phyloP scores from a whole-genome alignment of 1,140 invertebrate genomes.

The Lepidurus apus region DNA sequence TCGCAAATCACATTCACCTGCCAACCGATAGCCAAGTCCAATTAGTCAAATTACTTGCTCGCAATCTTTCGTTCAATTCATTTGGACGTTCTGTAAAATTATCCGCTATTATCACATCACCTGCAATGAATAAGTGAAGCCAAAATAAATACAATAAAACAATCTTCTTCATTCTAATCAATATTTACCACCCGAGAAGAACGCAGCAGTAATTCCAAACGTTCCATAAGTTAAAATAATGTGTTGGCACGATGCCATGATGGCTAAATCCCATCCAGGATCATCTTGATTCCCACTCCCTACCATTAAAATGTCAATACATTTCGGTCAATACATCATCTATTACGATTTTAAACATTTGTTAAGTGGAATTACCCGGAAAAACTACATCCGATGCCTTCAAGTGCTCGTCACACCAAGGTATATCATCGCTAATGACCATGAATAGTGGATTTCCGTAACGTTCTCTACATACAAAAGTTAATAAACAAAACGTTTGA shows the following conservation, averaged over 20 bases:
- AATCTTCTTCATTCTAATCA: neutral
- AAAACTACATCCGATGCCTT: neutral
- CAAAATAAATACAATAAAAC: too few species aligned
- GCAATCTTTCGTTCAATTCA: neutral
- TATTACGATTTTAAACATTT: neutral
- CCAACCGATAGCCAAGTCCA: neutral
- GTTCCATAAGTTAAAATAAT: neutral
- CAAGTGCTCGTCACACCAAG: neutral
- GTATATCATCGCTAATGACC: neutral
- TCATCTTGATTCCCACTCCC: neutral
- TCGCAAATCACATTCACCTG: too few species aligned
- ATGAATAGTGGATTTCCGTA: neutral
- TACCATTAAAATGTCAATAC: neutral
- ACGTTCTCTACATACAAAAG: neutral
- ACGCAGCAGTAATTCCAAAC: conserved; percentile 20
- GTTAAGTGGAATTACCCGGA: neutral
- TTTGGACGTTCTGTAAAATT: conserved; percentile 24
- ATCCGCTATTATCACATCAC: conserved; percentile 23
- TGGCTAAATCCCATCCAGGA: neutral
- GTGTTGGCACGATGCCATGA: conserved; percentile 7
- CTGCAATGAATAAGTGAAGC: neutral
- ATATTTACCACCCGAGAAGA: conserved; percentile 13
- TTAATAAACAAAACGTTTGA: neutral
- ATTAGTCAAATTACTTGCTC: neutral
- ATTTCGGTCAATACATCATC: neutral